Evolutionary conservation across 2,797 vertebrate genomes (phyloP).

Genomic region (Kryptopterus vitreolus): DNA sequence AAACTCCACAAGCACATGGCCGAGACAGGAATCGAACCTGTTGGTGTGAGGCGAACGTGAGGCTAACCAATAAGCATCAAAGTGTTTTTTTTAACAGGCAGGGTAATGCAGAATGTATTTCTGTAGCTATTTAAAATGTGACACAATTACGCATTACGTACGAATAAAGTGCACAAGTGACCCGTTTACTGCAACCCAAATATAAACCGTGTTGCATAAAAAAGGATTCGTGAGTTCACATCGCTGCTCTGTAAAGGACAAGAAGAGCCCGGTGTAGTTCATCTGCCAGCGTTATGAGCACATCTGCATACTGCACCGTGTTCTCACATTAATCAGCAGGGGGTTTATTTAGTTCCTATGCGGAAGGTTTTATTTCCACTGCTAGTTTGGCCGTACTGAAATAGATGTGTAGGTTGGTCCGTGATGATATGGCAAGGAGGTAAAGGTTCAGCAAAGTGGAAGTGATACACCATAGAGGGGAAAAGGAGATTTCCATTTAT

Average conservation of each 20-base stretch:
- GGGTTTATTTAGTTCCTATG: background rate
- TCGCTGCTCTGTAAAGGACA: background rate
- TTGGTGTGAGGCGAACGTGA: too few relatives aligned
- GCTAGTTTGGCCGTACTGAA: background rate
- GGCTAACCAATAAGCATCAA: too few relatives aligned
- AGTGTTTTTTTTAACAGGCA: too few relatives aligned
- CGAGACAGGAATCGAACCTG: too few relatives aligned
- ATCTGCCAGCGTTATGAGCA: background rate
- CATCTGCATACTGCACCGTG: background rate
- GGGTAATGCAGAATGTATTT: too few relatives aligned
- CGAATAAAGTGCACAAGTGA: background rate
- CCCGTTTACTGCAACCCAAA: background rate
- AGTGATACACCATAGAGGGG: background rate
- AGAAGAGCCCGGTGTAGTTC: background rate
- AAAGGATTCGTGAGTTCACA: background rate
- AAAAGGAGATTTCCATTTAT: too few relatives aligned
- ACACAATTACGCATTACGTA: background rate
- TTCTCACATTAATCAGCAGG: background rate
- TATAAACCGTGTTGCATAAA: background rate
- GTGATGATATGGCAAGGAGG: background rate
- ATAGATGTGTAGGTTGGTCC: slow-evolving; percentile 30
- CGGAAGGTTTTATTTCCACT: slow-evolving; percentile 7
- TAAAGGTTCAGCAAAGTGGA: background rate
- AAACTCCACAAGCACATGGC: too few relatives aligned
- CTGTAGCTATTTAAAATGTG: too few relatives aligned